These are phyloP conservation scores for Tetrao urogallus DNA, from an alignment of 2,113 vertebrate genomes.

Conservation along the genomic window DNA sequence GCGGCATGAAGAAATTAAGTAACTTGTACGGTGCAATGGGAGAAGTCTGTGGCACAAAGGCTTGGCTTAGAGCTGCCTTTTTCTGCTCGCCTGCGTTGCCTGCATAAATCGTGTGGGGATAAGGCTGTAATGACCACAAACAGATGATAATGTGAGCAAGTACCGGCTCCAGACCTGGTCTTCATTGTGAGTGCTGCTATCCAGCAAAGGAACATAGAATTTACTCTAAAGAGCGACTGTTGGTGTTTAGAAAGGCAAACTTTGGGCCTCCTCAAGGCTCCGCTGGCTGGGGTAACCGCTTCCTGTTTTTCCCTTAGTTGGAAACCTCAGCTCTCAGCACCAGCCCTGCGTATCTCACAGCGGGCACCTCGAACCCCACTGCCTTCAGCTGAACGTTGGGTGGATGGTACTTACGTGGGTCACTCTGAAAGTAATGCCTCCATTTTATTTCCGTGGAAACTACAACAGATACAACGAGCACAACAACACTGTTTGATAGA, in stretches of 20 bases:
- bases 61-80: rapidly evolving
- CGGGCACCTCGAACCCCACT: not conserved
- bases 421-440: too few species aligned
- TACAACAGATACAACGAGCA: too few species aligned
- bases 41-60: not conserved
- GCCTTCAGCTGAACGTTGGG: not conserved
- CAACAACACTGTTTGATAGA: too few species aligned
- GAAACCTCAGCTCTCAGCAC: constrained; percentile 18
- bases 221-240: not conserved
- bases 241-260: not conserved
- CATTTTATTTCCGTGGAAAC: too few species aligned
- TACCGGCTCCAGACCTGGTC: rapidly evolving
- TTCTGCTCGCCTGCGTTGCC: not conserved
- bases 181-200: not conserved
- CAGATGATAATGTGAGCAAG: not conserved
- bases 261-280: not conserved
- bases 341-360: not conserved
- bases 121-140: not conserved
- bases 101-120: not conserved
- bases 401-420: not conserved
- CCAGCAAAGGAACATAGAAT: rapidly evolving
- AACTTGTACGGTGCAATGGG: not conserved
- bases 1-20: not conserved
- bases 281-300: not conserved
- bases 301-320: constrained; percentile 45